Evolutionary conservation across 2,113 vertebrate species (phyloP), one percentile per base, ranked within the genome.

Genomic region (Eretmochelys imbricata): DNA sequence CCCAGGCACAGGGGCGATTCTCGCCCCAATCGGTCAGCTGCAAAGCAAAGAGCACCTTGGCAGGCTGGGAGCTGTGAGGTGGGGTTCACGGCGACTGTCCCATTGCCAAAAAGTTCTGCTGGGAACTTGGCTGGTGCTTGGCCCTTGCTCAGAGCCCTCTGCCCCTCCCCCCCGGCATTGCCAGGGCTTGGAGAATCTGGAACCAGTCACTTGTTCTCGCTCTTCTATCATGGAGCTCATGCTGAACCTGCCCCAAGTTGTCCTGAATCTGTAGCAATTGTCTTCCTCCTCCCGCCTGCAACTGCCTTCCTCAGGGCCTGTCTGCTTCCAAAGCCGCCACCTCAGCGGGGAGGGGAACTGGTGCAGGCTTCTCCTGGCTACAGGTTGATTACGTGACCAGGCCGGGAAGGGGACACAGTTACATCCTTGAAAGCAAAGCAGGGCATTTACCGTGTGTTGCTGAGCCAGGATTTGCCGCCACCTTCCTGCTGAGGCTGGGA

Each of bases 1-100:
- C 55, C 55, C 10, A 84, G 88, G 19, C 19, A 19, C 1, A 84
- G 51, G 38, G 7, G 82, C 82, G 90, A 50, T 31, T 90, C 88
- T 94, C 80, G 38, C 89, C 84, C 87, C 94, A 53, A 84, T 38
- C 27, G 65, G 90, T 25, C n/a, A 83, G 35, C 27, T 95, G 49
- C 20, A 82, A 53, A 10, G 55, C 8, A 25, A 27, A 55, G 54
- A 10, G 55, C 53, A 3, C 55, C 22, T 10, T 25, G 55, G 54
- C 54, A 55, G 54, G 24, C 54, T 25, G 55, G 55, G 20, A 22
- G 1, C 20, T 55, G 20, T 75, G 42, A 46, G 82, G 38, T 13
- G 72, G 13, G 80, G 91, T 57, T 92, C 92, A 50, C 53, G 75
- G 54, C n/a, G 84, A 80, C 59, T 95, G 11, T 35, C 87, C 1